Evolutionary conservation across 2,797 vertebrate genomes (phyloP).

Genomic region (Galaxias olidus): DNA sequence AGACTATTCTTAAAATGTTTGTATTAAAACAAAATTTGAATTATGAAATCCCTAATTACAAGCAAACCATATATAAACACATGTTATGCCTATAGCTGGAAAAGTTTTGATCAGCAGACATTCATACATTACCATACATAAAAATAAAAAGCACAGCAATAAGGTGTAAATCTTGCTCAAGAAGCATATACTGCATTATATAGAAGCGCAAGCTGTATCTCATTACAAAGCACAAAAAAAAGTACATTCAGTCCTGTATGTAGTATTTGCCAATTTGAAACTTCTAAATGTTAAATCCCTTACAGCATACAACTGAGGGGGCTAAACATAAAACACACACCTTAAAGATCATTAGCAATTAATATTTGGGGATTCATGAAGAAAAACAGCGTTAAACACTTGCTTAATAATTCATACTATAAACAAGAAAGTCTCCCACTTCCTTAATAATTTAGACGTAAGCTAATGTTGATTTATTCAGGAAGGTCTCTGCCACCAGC

Average conservation of each 20-base stretch:
- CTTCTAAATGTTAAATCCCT: slow-evolving; percentile 50
- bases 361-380: slow-evolving; percentile 77
- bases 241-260: slow-evolving; percentile 25
- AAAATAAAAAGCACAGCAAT: slow-evolving; percentile 38
- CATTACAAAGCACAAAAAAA: neutral
- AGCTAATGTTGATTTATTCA: slow-evolving; percentile 99
- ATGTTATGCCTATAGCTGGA: too few species aligned
- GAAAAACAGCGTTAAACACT: slow-evolving; percentile 85
- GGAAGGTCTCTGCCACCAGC: slow-evolving; percentile 93
- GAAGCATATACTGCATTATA: slow-evolving; percentile 48
- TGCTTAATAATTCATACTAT: slow-evolving; percentile 99
- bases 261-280: slow-evolving; percentile 30
- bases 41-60: too few species aligned
- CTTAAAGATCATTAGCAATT: slow-evolving; percentile 83
- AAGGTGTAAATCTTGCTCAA: slow-evolving; percentile 28
- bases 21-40: too few species aligned
- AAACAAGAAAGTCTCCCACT: slow-evolving; percentile 98
- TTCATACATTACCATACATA: neutral
- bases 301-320: slow-evolving; percentile 43
- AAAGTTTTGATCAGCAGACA: too few species aligned
- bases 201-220: slow-evolving; percentile 31
- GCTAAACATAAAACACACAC: slow-evolving; percentile 75
- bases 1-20: too few species aligned
- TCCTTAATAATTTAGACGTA: slow-evolving; percentile 99
- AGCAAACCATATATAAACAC: too few species aligned